Conservation (phyloP, 2,797 vertebrate species). For the Vipera latastei region DNA sequence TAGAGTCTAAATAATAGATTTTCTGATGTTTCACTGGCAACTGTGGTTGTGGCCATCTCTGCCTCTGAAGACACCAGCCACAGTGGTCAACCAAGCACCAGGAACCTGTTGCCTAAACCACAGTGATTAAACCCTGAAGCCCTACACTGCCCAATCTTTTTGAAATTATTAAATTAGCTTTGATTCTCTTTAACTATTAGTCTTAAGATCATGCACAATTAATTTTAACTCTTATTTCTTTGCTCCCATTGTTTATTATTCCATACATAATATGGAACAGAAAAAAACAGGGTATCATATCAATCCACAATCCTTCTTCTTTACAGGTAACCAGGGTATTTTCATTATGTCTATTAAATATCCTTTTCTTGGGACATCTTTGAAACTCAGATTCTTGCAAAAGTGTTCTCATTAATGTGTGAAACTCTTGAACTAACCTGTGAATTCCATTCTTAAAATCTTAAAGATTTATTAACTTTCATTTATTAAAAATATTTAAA, state of each 20-base stretch:
- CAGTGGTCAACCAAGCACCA: neutral
- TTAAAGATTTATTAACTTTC: neutral
- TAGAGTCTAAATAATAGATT: neutral
- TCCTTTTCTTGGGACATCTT: slow-evolving; percentile 25
- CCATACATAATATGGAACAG: neutral
- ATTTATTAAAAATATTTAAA: slow-evolving; percentile 8
- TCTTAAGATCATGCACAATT: neutral
- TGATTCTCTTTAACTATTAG: neutral
- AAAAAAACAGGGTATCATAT: slow-evolving; percentile 29
- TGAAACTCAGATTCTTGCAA: neutral
- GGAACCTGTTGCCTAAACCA: neutral
- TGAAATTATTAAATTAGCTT: neutral
- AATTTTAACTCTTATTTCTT: neutral
- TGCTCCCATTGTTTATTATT: neutral
- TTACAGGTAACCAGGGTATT: slow-evolving; percentile 3
- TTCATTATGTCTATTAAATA: neutral
- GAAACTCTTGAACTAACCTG: neutral
- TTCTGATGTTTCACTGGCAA: neutral
- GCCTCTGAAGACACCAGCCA: neutral
- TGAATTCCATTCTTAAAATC: neutral
- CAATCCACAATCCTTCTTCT: slow-evolving; percentile 14
- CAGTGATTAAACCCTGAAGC: neutral
- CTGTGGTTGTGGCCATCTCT: neutral
- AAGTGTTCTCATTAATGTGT: neutral
- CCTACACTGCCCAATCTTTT: neutral